Evolutionary conservation across 2,113 vertebrate species (phyloP).

Genomic region (Tamias sibiricus): DNA sequence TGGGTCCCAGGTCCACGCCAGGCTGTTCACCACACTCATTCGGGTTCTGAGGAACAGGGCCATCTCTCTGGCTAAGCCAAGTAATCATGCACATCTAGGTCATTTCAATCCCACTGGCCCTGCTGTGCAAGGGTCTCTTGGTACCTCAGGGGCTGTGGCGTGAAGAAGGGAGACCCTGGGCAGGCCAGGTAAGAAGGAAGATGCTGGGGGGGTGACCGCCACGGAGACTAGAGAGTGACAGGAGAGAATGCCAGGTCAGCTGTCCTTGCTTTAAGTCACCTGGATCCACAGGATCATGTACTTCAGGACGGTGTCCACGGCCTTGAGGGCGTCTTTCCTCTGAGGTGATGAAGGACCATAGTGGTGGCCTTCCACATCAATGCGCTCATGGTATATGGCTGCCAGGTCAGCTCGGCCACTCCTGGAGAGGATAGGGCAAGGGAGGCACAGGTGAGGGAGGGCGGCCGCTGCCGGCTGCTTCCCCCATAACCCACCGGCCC

Average conservation of each 20-base stretch:
- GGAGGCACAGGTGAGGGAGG: neutral
- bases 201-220: accelerated
- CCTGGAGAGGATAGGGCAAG: slow-evolving; percentile 70
- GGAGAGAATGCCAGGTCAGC: accelerated
- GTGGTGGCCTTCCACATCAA: slow-evolving; percentile 96
- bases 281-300: slow-evolving; percentile 90
- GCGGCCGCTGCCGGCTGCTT: no score
- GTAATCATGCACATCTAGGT: accelerated
- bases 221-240: neutral
- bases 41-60: neutral
- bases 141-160: accelerated
- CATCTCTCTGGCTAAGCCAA: neutral
- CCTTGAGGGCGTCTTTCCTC: slow-evolving; percentile 87
- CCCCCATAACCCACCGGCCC: neutral
- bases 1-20: accelerated
- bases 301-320: slow-evolving; percentile 91
- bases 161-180: neutral
- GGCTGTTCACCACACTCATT: no score
- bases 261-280: slow-evolving; percentile 80
- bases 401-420: slow-evolving; percentile 90
- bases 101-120: neutral
- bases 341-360: slow-evolving; percentile 91
- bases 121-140: no score
- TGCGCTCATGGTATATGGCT: slow-evolving; percentile 94
- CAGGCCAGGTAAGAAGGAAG: neutral